These are phyloP conservation scores for Porites australiensis DNA, from an alignment of 64 coral and sea anemone species.

Conservation along the genomic window DNA sequence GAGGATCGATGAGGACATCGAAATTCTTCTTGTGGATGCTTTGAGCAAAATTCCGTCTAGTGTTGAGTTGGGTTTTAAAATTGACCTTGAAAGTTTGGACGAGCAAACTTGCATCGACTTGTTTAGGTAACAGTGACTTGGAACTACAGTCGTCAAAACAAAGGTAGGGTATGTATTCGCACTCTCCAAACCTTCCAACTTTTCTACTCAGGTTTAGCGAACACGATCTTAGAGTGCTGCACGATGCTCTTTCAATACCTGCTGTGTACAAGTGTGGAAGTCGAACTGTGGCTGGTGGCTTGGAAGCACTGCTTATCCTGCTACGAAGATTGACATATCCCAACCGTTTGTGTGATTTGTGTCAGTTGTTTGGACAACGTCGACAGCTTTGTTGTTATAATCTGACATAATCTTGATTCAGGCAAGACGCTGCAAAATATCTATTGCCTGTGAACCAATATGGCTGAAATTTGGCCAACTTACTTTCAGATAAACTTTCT, in stretches of 20 bases:
- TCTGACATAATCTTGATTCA: too few species aligned
- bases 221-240: conserved; percentile 51
- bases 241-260: conserved; percentile 54
- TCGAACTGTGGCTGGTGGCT: conserved; percentile 63
- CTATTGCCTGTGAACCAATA: too few species aligned
- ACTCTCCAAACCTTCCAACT: conserved; percentile 28
- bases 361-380: conserved; percentile 58
- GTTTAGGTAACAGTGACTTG: conserved; percentile 6
- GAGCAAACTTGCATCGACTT: conserved; percentile 50
- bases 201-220: conserved; percentile 50
- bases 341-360: conserved; percentile 65
- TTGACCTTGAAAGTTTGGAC: conserved; percentile 56
- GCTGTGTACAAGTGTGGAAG: conserved; percentile 65
- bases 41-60: conserved; percentile 38
- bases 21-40: conserved; percentile 63
- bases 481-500: too few species aligned
- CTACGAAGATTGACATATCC: conserved; percentile 53
- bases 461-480: too few species aligned
- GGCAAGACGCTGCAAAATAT: too few species aligned
- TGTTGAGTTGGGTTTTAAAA: conserved; percentile 60
- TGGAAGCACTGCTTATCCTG: conserved; percentile 58
- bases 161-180: conserved; percentile 26
- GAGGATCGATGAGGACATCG: conserved; percentile 53
- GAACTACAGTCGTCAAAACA: neutral
- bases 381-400: too few species aligned